phyloP scores from a whole-genome alignment of 2,113 vertebrate genomes.

The Pungitius pungitius region DNA sequence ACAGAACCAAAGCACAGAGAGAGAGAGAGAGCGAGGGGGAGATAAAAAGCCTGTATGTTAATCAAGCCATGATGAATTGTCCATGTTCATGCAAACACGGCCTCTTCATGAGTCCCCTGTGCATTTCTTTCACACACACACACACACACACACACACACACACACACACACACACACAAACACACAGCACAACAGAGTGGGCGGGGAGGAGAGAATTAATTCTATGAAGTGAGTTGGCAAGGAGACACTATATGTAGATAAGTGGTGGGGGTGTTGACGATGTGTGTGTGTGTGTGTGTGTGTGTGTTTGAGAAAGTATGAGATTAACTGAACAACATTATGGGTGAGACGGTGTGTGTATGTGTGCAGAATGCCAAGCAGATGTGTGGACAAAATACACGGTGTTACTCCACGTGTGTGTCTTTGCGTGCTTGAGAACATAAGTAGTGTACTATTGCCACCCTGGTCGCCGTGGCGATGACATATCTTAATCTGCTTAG shows the following conservation, averaged over 20 bases:
- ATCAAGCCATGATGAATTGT: slow-evolving; percentile 82
- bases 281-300: slow-evolving; percentile 22
- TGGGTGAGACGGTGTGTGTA: slow-evolving; percentile 17
- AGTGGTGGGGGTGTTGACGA: slow-evolving; percentile 34
- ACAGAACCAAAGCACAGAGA: slow-evolving; percentile 49
- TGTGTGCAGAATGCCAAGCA: slow-evolving; percentile 12
- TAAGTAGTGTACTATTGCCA: slow-evolving; percentile 50
- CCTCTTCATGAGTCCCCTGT: slow-evolving; percentile 75
- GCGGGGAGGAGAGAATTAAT: slow-evolving; percentile 74
- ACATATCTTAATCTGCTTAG: slow-evolving; percentile 88
- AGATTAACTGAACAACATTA: slow-evolving; percentile 39
- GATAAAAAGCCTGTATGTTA: slow-evolving; percentile 75
- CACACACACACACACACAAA: slow-evolving; percentile 37
- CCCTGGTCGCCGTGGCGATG: slow-evolving; percentile 58
- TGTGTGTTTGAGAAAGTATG: slow-evolving; percentile 16
- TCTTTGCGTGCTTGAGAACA: slow-evolving; percentile 34
- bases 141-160: slow-evolving; percentile 18
- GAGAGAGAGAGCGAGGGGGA: slow-evolving; percentile 20
- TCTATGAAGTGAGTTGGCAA: slow-evolving; percentile 73
- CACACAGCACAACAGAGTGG: slow-evolving; percentile 60
- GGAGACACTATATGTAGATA: slow-evolving; percentile 66
- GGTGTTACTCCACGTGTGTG: not conserved
- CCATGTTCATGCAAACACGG: slow-evolving; percentile 74
- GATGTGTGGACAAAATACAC: not conserved
- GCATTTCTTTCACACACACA: slow-evolving; percentile 47